Conservation (phyloP, 1,140 invertebrate species). For the Brachionus rotundiformis region DNA sequence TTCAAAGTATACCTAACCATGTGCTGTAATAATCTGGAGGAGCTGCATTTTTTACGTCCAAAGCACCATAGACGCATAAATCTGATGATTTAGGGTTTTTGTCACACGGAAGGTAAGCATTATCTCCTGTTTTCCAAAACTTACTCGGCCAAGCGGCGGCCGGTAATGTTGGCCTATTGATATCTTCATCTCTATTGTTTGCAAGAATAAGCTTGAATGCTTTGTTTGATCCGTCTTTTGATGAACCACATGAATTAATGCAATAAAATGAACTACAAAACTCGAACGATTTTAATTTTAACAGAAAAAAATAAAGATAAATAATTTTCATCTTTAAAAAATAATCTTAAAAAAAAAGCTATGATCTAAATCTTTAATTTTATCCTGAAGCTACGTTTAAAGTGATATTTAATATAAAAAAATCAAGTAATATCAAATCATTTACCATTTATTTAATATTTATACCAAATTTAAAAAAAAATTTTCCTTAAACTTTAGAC, state of each 20-base stretch:
- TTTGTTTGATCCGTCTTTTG: slow-evolving; percentile 14
- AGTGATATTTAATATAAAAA: too few relatives aligned
- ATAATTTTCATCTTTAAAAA: neutral
- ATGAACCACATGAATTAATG: slow-evolving; percentile 39
- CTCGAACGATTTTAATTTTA: neutral
- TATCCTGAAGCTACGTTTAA: too few relatives aligned
- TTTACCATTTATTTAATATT: too few relatives aligned
- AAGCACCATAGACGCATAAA: slow-evolving; percentile 43
- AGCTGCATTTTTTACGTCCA: neutral
- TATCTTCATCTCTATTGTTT: slow-evolving; percentile 46
- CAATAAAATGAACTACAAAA: slow-evolving; percentile 37
- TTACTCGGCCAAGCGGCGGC: neutral
- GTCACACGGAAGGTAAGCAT: neutral
- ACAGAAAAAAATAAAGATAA: neutral
- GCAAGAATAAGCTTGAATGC: slow-evolving; percentile 39
- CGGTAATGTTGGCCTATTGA: slow-evolving; percentile 18
- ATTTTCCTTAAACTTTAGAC: too few relatives aligned
- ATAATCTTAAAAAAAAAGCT: neutral
- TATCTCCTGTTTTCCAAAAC: neutral
- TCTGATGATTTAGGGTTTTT: neutral
- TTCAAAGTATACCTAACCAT: slow-evolving; percentile 52
- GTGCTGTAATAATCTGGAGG: slow-evolving; percentile 46
- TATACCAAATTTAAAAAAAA: neutral
- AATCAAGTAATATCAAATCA: too few relatives aligned
- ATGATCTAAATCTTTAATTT: too few relatives aligned